Base-by-base conservation (phyloP, 2,113 vertebrate genomes). In the Orientallactaga bullata region DNA sequence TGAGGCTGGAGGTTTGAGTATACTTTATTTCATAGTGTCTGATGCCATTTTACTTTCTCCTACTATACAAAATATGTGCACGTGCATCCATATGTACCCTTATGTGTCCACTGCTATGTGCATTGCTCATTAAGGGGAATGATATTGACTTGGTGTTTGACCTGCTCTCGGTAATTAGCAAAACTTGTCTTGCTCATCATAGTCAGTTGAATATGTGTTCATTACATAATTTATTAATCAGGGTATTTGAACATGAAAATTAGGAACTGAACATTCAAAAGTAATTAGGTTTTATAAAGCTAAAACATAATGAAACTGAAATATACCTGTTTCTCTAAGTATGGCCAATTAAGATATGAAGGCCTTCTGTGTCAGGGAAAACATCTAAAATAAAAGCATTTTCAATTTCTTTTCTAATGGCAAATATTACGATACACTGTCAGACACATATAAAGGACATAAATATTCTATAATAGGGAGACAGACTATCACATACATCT, bases 211-310 rank as follows among this genome's bases (percentile, higher is more conserved):
- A 65, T 91, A 83, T 71, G 47, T 69, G 3, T 71, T 88, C 55
- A 76, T 74, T 76, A 61, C 78, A 3, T 65, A n/a, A 61, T 32
- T 42, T 86, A 7, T 71, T 85, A 51, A 84, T 74, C 47, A 92
- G 74, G 47, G 23, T 58, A 73, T 35, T 68, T 20, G 39, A 16
- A 55, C 47, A 71, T 23, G 13, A 91, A 93, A 85, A 72, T 94
- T 47, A 80, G 30, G 13, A 68, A 71, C 68, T 28, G 2, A 66
- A 93, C 84, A 23, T 66, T 42, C 80, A 28, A 66, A 69, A 81
- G 69, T 7, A 89, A 66, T 89, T 73, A 77, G 83, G 66, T 85
- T 84, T 84, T 71, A 58, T 4, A 32, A 89, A 89, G 63, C 37
- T 4, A 32, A 89, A 89, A 69, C 37, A 61, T 11, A 28, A 71